Evolutionary conservation across 2,888 invertebrate species (phyloP).

Genomic region (Drosophila diplacantha): DNA sequence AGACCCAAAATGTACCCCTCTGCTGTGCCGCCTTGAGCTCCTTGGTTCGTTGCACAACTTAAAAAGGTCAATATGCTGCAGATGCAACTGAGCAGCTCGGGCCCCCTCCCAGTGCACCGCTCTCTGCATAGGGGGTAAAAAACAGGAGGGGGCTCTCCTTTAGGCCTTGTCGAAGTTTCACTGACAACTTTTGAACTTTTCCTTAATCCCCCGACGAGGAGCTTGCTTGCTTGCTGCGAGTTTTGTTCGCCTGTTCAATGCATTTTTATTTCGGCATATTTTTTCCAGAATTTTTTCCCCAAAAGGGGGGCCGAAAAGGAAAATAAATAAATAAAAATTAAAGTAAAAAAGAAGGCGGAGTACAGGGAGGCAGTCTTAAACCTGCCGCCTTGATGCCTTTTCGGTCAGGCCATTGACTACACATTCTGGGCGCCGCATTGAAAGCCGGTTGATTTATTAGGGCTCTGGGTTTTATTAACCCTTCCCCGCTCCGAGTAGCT

Average conservation of each 20-base stretch:
- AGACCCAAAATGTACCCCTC: slow-evolving; percentile 16
- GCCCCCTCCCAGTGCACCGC: background rate
- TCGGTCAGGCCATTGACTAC: slow-evolving; percentile 1
- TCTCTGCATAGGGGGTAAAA: slow-evolving; percentile 1
- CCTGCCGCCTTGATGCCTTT: background rate
- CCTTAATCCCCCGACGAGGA: slow-evolving; percentile 10
- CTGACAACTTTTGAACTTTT: slow-evolving; percentile 27
- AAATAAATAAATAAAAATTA: background rate
- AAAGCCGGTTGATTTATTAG: slow-evolving; percentile 38
- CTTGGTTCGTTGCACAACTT: slow-evolving; percentile 55
- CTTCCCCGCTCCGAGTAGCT: background rate
- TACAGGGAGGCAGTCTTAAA: background rate
- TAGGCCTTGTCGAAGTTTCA: slow-evolving; percentile 34
- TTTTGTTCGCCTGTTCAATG: slow-evolving; percentile 59
- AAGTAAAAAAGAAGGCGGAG: background rate
- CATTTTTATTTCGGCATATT: slow-evolving; percentile 61
- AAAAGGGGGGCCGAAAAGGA: slow-evolving; percentile 1
- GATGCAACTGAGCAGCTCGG: slow-evolving; percentile 26
- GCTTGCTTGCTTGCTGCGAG: slow-evolving; percentile 31
- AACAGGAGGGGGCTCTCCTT: background rate
- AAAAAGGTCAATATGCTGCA: slow-evolving; percentile 47
- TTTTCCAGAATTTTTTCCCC: slow-evolving; percentile 39
- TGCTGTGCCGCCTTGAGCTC: slow-evolving; percentile 12
- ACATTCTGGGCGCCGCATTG: slow-evolving; percentile 38
- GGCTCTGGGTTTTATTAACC: slow-evolving; percentile 25